Base-by-base conservation (phyloP, 2,797 vertebrate species). In the Halcyon smyrnensis region DNA sequence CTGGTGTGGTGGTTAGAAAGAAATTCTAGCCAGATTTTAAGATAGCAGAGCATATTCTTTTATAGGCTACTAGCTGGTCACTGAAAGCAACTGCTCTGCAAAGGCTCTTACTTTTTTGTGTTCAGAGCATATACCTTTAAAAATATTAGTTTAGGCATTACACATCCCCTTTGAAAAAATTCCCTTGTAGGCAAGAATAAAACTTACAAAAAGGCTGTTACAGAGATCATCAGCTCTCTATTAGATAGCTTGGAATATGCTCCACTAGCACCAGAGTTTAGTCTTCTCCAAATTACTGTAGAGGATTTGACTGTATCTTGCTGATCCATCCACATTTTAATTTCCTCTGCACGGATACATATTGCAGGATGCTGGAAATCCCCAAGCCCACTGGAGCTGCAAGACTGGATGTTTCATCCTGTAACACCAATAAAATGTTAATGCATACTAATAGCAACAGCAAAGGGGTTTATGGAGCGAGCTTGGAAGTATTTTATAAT, bases 241-340 rank as follows among this genome's bases (percentile, higher is more conserved):
- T 96, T 94, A 92, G 94, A 82, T 86, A 71, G 93, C 93, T 90
- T 74, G 83, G 91, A 95, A 95, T 95, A 87, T 89, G 96, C 95
- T 91, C 93, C 85, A 82, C 94, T 82, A 94, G 86, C 90, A 95
- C 70, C 88, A 43, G 83, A 95, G 93, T 95, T 96, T 82, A 96
- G 96, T 95, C 95, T 95, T 96, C 96, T 96, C 95, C 94, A 93
- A 95, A 95, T 96, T 77, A 93, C 96, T 94, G 96, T 82, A 39
- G 93, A 96, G 96, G 95, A 94, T 96, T 97, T 96, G 96, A 74
- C 96, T 96, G 86, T 95, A 96, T 96, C 96, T 97, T 96, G 96
- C 96, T 96, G 96, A 96, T 95, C 95, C 96, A 95, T 96, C 95
- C 96, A 95, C 96, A 95, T 96, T 96, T 97, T 96, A 96, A 95